phyloP scores from a whole-genome alignment of 2,797 vertebrate species.

The Kryptolebias ocellatus region DNA sequence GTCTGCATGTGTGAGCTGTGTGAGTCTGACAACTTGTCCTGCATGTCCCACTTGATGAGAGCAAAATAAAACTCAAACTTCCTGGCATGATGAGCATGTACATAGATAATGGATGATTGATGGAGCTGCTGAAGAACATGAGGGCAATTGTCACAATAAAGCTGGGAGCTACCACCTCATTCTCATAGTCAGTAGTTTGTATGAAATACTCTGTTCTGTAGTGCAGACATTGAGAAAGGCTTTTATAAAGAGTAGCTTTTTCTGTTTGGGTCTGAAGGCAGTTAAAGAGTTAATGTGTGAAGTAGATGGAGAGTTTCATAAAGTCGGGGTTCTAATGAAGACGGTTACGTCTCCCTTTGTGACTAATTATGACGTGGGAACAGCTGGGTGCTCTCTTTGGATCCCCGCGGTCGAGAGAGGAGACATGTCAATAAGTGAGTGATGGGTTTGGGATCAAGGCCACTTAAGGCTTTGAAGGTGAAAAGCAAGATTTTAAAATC shows the following conservation, averaged over 20 bases:
- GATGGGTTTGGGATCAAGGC: background rate
- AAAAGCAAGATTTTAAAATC: background rate
- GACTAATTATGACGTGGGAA: no score
- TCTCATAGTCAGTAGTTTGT: background rate
- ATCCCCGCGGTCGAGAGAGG: no score
- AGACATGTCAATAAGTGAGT: background rate
- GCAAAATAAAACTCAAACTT: background rate
- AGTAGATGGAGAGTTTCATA: background rate
- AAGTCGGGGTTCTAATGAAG: background rate
- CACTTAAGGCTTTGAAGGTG: background rate
- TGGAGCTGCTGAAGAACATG: background rate
- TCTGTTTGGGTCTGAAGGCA: background rate
- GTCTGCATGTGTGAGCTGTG: constrained; percentile 11
- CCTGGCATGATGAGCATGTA: background rate
- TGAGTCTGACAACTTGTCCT: constrained; percentile 8
- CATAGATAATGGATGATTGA: no score
- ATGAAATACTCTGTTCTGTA: background rate
- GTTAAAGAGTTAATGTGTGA: background rate
- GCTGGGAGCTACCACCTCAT: no score
- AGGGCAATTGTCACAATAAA: background rate
- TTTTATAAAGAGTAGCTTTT: no score
- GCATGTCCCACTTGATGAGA: background rate
- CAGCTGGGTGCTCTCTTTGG: no score
- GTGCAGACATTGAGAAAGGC: background rate
- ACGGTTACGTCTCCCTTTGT: background rate